These are phyloP conservation scores for Ptychobarbus kaznakovi DNA, from an alignment of 2,797 vertebrate species.

Conservation along the genomic window DNA sequence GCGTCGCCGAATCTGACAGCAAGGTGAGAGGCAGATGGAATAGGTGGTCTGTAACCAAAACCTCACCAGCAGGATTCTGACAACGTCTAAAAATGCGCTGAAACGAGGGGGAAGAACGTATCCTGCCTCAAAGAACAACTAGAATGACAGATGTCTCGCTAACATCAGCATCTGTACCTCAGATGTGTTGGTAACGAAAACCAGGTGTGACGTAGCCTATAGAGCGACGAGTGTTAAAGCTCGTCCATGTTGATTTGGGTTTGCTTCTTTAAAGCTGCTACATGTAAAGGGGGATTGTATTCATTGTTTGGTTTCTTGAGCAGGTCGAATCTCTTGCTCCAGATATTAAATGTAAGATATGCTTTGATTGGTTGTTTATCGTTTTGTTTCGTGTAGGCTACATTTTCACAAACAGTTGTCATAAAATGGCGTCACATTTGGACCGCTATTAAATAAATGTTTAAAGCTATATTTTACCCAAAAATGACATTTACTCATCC, in stretches of 20 bases:
- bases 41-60: conserved; percentile 67
- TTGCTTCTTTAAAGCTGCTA: not conserved
- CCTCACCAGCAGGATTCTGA: conserved; percentile 62
- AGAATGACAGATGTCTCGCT: conserved; percentile 26
- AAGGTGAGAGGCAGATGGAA: conserved; percentile 67
- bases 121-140: not conserved
- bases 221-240: not conserved
- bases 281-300: not conserved
- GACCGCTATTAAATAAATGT: not conserved
- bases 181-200: not conserved
- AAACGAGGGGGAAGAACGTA: not conserved
- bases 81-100: conserved; percentile 55
- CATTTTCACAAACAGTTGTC: not conserved
- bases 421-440: not conserved
- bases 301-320: not conserved
- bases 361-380: not conserved
- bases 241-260: not conserved
- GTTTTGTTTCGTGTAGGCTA: not conserved
- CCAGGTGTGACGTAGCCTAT: not conserved
- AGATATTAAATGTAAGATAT: not conserved
- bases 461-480: not conserved
- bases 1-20: conserved; percentile 46
- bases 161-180: conserved; percentile 4
- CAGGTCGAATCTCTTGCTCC: too few species aligned
- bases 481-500: not conserved